Conservation (phyloP, 1,140 invertebrate species). For the Hyposmocoma kahamanoa region DNA sequence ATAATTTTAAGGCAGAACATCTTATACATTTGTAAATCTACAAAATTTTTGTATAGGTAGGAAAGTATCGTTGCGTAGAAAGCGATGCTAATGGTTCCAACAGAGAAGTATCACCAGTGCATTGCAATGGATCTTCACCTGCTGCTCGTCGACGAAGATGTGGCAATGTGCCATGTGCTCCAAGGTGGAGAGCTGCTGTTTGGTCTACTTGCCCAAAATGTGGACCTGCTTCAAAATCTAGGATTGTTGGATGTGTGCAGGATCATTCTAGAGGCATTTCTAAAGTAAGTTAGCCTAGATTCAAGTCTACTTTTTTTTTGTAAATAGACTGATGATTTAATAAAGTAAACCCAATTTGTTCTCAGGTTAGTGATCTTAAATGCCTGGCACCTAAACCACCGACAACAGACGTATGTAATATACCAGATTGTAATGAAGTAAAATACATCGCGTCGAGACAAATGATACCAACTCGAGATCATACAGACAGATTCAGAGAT, state of each 20-base stretch:
- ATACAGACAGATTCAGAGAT: slow-evolving; percentile 46
- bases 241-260: slow-evolving; percentile 61
- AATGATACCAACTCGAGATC: slow-evolving; percentile 20
- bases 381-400: slow-evolving; percentile 48
- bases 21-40: no score
- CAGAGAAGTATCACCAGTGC: slow-evolving; percentile 45
- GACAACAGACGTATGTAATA: slow-evolving; percentile 44
- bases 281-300: slow-evolving; percentile 32
- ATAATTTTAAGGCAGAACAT: no score
- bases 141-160: slow-evolving; percentile 36
- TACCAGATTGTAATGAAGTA: slow-evolving; percentile 42
- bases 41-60: slow-evolving; percentile 39
- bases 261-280: slow-evolving; percentile 60
- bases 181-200: slow-evolving; percentile 54
- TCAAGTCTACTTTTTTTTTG: no score
- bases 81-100: slow-evolving; percentile 10
- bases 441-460: slow-evolving; percentile 28
- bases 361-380: slow-evolving; percentile 56
- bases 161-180: slow-evolving; percentile 48
- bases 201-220: slow-evolving; percentile 65
- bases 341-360: no score
- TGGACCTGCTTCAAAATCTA: slow-evolving; percentile 46
- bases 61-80: slow-evolving; percentile 56
- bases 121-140: slow-evolving; percentile 44
- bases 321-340: no score